Percentiles rank a stretch among this genome's conserved stretches.
These are phyloP conservation scores for Nibea coibor DNA, from an alignment of 2,113 vertebrate species.

Conservation along the genomic window DNA sequence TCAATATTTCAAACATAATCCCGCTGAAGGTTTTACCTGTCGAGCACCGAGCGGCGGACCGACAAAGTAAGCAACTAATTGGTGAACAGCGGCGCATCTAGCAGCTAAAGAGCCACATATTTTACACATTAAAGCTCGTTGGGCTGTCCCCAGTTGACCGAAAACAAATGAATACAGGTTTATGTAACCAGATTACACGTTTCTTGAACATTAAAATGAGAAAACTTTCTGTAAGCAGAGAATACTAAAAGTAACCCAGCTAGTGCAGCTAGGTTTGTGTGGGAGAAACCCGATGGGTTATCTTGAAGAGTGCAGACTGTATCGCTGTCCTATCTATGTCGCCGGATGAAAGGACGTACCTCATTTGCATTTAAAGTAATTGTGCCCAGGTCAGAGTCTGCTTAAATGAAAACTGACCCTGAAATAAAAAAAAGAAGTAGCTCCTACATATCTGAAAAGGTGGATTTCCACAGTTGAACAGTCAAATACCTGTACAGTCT, in stretches of 20 bases:
- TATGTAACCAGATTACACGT: neutral
- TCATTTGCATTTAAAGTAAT: neutral
- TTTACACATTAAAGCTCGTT: neutral
- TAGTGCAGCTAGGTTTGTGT: neutral
- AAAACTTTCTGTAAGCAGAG: neutral
- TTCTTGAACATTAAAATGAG: neutral
- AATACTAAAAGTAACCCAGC: neutral
- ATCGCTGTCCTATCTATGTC: neutral
- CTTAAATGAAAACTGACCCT: neutral
- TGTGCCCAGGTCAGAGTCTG: neutral
- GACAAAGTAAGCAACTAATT: neutral
- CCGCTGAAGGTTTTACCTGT: neutral
- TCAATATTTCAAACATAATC: neutral
- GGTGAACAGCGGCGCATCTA: neutral
- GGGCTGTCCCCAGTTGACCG: neutral
- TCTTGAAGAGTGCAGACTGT: neutral
- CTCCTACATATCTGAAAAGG: neutral
- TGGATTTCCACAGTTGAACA: neutral
- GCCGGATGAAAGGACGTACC: neutral
- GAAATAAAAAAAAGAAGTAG: neutral
- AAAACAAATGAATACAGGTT: neutral
- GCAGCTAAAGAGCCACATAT: neutral
- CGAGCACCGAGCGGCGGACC: neutral
- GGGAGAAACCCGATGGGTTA: neutral
- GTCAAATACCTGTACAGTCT: neutral